Conservation (phyloP, 1,140 invertebrate genomes). For the Drosophila varians region DNA sequence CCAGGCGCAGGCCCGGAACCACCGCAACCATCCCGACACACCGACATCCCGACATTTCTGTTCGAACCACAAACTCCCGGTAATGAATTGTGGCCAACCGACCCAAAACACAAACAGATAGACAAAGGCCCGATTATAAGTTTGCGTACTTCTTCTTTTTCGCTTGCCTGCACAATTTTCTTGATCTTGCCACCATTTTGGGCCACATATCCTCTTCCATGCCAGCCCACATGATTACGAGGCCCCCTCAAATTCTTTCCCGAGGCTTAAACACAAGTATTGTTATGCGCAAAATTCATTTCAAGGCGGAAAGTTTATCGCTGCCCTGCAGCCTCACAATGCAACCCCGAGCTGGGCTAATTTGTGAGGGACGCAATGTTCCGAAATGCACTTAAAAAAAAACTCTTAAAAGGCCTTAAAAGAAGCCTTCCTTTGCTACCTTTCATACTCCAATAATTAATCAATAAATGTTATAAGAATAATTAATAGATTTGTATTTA, state of each 20-base stretch:
- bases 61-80: conserved; percentile 29
- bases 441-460: no score
- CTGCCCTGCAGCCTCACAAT: conserved; percentile 48
- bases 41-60: background rate
- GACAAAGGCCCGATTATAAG: conserved; percentile 37
- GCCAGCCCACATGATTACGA: conserved; percentile 15
- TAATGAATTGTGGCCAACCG: conserved; percentile 53
- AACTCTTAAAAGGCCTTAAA: no score
- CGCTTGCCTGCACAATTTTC: conserved; percentile 48
- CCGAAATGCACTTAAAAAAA: background rate
- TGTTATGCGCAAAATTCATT: conserved; percentile 64
- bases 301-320: conserved; percentile 65
- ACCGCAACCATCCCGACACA: conserved; percentile 10
- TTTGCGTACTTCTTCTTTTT: conserved; percentile 38
- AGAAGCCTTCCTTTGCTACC: no score
- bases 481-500: no score
- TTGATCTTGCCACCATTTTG: conserved; percentile 17
- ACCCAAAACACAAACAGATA: conserved; percentile 40
- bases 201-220: conserved; percentile 18
- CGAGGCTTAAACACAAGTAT: conserved; percentile 30
- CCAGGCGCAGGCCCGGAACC: conserved; percentile 5
- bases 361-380: conserved; percentile 49
- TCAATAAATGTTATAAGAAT: background rate
- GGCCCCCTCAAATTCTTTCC: conserved; percentile 1
- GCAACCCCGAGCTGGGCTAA: conserved; percentile 50